These are phyloP conservation scores for Tetrao urogallus DNA, from an alignment of 2,113 vertebrate species.

Conservation along the genomic window DNA sequence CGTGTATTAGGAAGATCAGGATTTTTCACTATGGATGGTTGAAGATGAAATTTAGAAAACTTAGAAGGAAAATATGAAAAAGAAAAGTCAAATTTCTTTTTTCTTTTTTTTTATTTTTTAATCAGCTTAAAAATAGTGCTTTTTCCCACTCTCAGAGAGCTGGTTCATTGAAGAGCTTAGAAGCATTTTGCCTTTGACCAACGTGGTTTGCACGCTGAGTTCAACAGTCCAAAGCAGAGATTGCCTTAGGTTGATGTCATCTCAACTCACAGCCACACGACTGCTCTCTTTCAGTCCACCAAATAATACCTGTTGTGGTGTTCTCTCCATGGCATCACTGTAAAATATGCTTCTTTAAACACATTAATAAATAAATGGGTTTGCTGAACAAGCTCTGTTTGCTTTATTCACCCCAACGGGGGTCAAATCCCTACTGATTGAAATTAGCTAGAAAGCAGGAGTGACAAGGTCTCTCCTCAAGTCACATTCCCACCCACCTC, in stretches of 20 bases:
- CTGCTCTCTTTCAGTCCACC: not conserved
- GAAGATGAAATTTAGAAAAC: conserved; percentile 33
- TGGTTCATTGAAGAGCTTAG: not conserved
- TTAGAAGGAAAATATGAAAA: not conserved
- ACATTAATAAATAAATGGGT: conserved; percentile 40
- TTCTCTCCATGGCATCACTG: conserved; percentile 34
- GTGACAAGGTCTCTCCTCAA: not conserved
- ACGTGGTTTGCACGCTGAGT: not conserved
- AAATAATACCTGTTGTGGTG: not conserved
- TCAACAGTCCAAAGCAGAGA: not conserved
- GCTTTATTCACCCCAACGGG: conserved; percentile 9
- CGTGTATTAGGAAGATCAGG: not conserved
- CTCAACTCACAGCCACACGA: not conserved
- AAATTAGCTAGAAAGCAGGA: not conserved
- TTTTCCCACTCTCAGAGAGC: not conserved
- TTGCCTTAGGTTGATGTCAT: not conserved
- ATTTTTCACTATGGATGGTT: conserved; percentile 18
- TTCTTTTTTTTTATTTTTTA: not conserved
- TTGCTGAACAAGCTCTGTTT: conserved; percentile 41
- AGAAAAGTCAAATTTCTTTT: not conserved
- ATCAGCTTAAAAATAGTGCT: not conserved
- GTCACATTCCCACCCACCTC: not conserved
- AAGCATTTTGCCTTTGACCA: not conserved
- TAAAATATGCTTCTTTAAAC: conserved; percentile 30
- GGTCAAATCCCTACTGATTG: not conserved